Evolutionary conservation across 30 jellyfish, hydroid and myxozoan genomes (phyloP).

Genomic region (Turritopsis dohrnii): DNA sequence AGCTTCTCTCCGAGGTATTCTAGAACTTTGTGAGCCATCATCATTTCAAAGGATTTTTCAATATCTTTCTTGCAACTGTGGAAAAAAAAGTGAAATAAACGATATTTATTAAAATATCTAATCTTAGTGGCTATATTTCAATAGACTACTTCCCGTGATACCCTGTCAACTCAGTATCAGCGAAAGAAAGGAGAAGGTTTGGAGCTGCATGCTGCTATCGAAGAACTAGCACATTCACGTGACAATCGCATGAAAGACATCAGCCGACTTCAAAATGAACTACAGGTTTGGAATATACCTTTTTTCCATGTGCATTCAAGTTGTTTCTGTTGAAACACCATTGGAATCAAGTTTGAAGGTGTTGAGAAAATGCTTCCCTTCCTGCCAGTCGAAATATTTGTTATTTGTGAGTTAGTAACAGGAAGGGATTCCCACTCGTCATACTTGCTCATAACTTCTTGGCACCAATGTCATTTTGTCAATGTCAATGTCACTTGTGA

Average conservation of each 20-base stretch:
- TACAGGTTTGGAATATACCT: slow-evolving; percentile 36
- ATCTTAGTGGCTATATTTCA: background rate
- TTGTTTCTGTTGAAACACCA: no score
- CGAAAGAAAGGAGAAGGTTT: slow-evolving; percentile 37
- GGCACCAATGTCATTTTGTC: background rate
- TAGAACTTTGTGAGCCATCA: background rate
- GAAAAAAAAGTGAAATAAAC: background rate
- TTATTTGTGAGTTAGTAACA: no score
- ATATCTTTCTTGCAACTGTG: background rate
- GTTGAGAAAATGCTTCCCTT: no score
- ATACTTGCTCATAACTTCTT: no score
- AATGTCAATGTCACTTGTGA: no score
- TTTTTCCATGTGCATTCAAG: background rate
- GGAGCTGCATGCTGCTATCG: slow-evolving; percentile 49
- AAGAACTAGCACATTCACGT: slow-evolving; percentile 41
- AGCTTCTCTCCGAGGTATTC: slow-evolving; percentile 53
- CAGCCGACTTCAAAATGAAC: slow-evolving; percentile 40
- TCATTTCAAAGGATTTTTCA: background rate
- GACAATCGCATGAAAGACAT: slow-evolving; percentile 46
- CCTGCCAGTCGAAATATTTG: no score
- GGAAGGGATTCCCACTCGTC: no score
- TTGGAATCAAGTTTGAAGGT: background rate
- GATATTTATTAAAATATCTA: background rate
- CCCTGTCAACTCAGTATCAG: slow-evolving; percentile 23
- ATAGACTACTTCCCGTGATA: slow-evolving; percentile 33